These are phyloP conservation scores for Bergia puertoricense DNA, from an alignment of 92 coral and sea anemone species.

Conservation along the genomic window DNA sequence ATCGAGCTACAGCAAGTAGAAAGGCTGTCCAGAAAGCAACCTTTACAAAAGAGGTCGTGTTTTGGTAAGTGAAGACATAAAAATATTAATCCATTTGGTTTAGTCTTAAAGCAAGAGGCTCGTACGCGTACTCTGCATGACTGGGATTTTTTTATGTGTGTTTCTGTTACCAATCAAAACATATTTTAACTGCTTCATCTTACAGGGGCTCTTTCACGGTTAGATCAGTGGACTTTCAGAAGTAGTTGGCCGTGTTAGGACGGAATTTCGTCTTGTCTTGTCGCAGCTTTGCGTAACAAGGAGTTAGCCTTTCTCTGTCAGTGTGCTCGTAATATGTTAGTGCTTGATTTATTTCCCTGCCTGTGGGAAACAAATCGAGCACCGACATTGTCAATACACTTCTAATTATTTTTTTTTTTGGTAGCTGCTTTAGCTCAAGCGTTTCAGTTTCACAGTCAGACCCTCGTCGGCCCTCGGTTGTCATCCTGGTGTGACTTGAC, in stretches of 20 bases:
- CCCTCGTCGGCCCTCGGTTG: slow-evolving; percentile 77
- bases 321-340: neutral
- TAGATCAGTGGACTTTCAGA: too few relatives aligned
- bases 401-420: neutral
- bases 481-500: slow-evolving; percentile 83
- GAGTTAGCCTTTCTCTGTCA: too few relatives aligned
- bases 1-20: slow-evolving; percentile 90
- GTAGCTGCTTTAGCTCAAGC: slow-evolving; percentile 85
- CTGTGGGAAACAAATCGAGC: too few relatives aligned
- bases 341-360: neutral
- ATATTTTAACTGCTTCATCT: too few relatives aligned
- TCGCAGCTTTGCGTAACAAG: neutral
- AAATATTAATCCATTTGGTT: too few relatives aligned
- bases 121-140: too few relatives aligned
- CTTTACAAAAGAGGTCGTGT: slow-evolving; percentile 74
- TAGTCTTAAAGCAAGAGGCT: too few relatives aligned
- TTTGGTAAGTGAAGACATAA: slow-evolving; percentile 67
- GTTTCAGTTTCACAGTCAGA: slow-evolving; percentile 92
- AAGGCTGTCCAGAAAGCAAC: slow-evolving; percentile 69
- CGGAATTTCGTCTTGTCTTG: neutral
- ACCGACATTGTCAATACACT: neutral
- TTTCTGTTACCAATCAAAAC: too few relatives aligned
- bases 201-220: too few relatives aligned
- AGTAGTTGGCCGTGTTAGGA: neutral
- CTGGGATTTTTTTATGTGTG: too few relatives aligned